A percentile compares a stretch with the other conserved stretches of the same genome.
phyloP scores from a whole-genome alignment of 1,140 invertebrate genomes.

The Drusus annulatus region DNA sequence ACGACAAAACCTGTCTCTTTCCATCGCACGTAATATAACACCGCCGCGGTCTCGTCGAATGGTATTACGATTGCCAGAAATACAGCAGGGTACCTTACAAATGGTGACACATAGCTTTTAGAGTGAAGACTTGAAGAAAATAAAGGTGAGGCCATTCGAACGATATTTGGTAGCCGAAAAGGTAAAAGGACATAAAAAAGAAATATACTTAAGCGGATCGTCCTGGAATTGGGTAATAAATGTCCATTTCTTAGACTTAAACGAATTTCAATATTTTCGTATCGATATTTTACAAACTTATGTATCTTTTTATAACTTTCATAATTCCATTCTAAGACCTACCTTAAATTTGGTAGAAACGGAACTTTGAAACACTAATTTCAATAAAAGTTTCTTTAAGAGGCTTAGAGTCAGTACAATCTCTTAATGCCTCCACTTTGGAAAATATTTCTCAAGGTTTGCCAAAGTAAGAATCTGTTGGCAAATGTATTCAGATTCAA shows the following conservation, averaged over 20 bases:
- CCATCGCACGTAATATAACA: not conserved
- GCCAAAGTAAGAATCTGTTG: no score
- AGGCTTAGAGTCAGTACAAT: no score
- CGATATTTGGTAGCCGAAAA: constrained; percentile 37
- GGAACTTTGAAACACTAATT: no score
- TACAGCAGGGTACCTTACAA: not conserved
- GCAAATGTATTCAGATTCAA: no score
- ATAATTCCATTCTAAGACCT: no score
- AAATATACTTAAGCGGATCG: constrained; percentile 32
- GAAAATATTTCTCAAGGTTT: no score
- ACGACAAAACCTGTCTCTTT: constrained; percentile 9
- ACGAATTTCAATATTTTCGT: constrained; percentile 21
- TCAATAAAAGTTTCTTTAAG: no score
- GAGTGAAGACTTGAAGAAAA: constrained; percentile 47
- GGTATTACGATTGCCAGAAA: constrained; percentile 1
- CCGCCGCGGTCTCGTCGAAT: not conserved
- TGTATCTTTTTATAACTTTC: not conserved
- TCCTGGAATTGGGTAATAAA: constrained; percentile 33
- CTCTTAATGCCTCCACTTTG: no score
- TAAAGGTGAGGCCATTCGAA: constrained; percentile 44
- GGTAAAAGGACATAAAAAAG: constrained; percentile 38
- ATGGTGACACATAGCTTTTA: constrained; percentile 53
- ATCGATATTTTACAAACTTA: constrained; percentile 13
- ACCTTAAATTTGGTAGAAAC: no score
- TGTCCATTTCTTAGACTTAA: constrained; percentile 23